A percentile compares a stretch with the other conserved stretches of the same genome.
These are phyloP conservation scores for Salvelinus fontinalis DNA, from an alignment of 2,113 vertebrate genomes.

Conservation along the genomic window DNA sequence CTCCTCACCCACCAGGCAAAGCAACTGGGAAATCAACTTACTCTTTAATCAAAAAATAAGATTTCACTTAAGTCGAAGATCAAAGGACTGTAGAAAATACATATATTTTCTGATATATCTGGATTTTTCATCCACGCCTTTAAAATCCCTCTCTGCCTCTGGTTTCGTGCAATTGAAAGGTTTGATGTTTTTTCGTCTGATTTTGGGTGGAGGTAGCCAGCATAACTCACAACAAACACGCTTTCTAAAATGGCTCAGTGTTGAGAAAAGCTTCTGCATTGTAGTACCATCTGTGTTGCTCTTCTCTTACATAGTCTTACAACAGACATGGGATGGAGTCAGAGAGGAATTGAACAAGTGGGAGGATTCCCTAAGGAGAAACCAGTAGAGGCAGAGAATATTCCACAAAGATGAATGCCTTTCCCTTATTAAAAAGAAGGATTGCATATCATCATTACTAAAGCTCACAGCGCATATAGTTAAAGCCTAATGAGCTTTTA, in stretches of 20 bases:
- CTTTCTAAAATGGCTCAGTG: no score
- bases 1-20: slow-evolving; percentile 17
- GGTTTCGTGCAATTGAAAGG: neutral
- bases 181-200: neutral
- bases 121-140: neutral
- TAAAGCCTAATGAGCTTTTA: slow-evolving; percentile 47
- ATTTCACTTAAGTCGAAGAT: slow-evolving; percentile 53
- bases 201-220: neutral
- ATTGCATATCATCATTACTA: slow-evolving; percentile 43
- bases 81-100: slow-evolving; percentile 33
- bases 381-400: slow-evolving; percentile 40
- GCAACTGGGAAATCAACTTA: slow-evolving; percentile 47
- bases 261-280: no score
- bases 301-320: slow-evolving; percentile 68
- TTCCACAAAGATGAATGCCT: slow-evolving; percentile 52
- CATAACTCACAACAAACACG: no score
- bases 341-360: slow-evolving; percentile 44
- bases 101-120: neutral
- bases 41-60: slow-evolving; percentile 43
- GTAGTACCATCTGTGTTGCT: slow-evolving; percentile 51
- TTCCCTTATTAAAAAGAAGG: slow-evolving; percentile 61
- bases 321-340: slow-evolving; percentile 48
- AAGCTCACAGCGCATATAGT: slow-evolving; percentile 6
- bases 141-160: neutral
- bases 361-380: slow-evolving; percentile 49